Conservation (phyloP, 2,113 vertebrate genomes). For the Cynopterus brachyotis region DNA sequence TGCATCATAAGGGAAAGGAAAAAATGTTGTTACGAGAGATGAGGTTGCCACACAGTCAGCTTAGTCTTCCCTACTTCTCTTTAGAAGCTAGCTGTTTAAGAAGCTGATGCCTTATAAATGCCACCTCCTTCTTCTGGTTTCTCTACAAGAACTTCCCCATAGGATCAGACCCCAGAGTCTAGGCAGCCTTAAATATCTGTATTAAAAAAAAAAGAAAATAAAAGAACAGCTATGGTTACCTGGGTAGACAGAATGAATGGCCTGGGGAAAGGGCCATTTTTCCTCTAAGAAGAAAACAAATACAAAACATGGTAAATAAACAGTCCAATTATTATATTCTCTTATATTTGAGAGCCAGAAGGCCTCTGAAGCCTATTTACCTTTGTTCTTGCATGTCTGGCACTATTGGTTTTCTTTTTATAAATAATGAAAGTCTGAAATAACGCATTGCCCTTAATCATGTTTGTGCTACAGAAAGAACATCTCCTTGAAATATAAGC, state of each 20-base stretch:
- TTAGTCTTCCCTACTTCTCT: background rate
- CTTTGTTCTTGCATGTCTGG: conserved; percentile 51
- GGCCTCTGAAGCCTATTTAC: conserved; percentile 1
- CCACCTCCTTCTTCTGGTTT: background rate
- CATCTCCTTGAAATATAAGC: conserved; percentile 63
- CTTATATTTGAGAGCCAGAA: conserved; percentile 38
- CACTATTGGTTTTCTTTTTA: conserved; percentile 61
- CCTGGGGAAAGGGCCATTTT: background rate
- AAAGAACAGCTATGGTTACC: background rate
- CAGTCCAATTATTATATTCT: conserved; percentile 22
- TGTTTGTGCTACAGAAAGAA: conserved; percentile 29
- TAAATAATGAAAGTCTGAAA: conserved; percentile 65
- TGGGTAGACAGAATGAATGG: background rate
- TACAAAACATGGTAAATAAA: conserved; percentile 13
- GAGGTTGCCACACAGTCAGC: too few relatives aligned
- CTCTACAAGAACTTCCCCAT: background rate
- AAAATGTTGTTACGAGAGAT: background rate
- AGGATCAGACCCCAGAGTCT: background rate
- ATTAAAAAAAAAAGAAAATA: background rate
- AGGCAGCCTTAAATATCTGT: background rate
- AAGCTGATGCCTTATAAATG: background rate
- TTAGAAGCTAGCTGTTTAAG: background rate
- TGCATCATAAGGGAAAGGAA: background rate
- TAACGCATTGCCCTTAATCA: conserved; percentile 64
- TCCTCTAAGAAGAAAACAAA: conserved; percentile 42